Evolutionary conservation across 2,797 vertebrate genomes (phyloP), one percentile per base, ranked within the genome.

Genomic region (Aulostomus chinensis): DNA sequence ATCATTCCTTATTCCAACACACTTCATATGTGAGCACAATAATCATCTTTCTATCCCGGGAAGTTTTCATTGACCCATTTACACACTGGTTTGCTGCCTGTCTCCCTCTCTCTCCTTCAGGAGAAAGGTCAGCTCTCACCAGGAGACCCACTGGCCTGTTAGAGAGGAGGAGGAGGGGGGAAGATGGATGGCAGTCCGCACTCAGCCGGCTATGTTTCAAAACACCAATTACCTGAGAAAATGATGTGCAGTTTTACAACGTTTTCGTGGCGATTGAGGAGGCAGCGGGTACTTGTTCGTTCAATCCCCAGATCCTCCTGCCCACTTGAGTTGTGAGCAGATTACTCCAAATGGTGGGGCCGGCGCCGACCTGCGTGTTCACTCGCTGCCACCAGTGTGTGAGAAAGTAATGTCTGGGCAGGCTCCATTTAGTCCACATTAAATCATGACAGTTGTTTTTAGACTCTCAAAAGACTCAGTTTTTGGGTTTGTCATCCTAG

Each of bases 121-220:
- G 49, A 83, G 74, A 88, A 90, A 89, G 89, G 88, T 89, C 87
- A 88, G 55, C 57, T 66, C 81, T 80, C 87, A 81, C 81, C 81
- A 83, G 80, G 70, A 88, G 82, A 83, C 69, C 42, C 63, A 66
- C 50, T 16, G 24, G 53, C 65, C 65, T 74, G 73, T 80, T 73
- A 67, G 64, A 42, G 35, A 24, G 33, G 40, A 5, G 38, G 42
- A 20, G 47, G 59, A 28, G 34, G 51, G 29, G 73, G 53, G 40
- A 58, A 65, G 76, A 76, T 81, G 55, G 57, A 72, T 31, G 48
- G 6, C 55, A 21, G 25, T 35, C 57, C 28, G 14, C 24, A 24
- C 24, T 49, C 58, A 53, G 37, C 33, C 4, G 8, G 41, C 61
- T 63, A 66, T 25, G 56, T 60, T 36, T 57, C 51, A 53, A 59